Percentiles rank a stretch among this genome's conserved stretches.
phyloP scores from a whole-genome alignment of 2,113 vertebrate genomes.

The Malurus elegans region DNA sequence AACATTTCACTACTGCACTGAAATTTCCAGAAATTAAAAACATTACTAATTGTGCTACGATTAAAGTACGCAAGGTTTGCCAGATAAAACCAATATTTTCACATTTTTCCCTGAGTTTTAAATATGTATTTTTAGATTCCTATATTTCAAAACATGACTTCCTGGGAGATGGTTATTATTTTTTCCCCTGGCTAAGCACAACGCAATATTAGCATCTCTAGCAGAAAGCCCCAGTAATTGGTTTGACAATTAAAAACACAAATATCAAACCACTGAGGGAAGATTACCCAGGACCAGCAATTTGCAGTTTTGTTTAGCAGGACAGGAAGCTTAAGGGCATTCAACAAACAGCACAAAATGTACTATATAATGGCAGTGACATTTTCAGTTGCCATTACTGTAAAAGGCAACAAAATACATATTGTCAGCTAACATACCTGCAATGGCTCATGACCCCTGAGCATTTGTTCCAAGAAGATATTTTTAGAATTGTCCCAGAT shows the following conservation, averaged over 20 bases:
- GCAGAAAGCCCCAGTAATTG: conserved; percentile 57
- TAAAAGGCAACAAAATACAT: conserved; percentile 67
- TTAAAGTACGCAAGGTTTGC: not conserved
- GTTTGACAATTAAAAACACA: conserved; percentile 76
- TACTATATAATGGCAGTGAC: conserved; percentile 59
- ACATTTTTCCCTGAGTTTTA: conserved; percentile 3
- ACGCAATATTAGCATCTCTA: conserved; percentile 22
- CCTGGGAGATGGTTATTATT: not conserved
- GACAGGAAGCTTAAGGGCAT: conserved; percentile 64
- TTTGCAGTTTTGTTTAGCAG: conserved; percentile 67
- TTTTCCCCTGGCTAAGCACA: conserved; percentile 14
- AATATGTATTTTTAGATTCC: not conserved
- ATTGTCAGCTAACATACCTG: conserved; percentile 42
- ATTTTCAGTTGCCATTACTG: conserved; percentile 71
- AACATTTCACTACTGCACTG: not conserved
- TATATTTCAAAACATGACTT: not conserved
- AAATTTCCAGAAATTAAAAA: conserved; percentile 22
- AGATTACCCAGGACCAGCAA: conserved; percentile 58
- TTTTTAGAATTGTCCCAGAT: not conserved
- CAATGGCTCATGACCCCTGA: not conserved
- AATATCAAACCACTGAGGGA: conserved; percentile 62
- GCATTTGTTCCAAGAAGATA: not conserved
- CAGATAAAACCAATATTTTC: not conserved
- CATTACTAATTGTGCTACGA: conserved; percentile 1
- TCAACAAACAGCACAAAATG: conserved; percentile 47